Base-by-base conservation (phyloP, 2,888 invertebrate genomes). In the Cylindroiulus punctatus region DNA sequence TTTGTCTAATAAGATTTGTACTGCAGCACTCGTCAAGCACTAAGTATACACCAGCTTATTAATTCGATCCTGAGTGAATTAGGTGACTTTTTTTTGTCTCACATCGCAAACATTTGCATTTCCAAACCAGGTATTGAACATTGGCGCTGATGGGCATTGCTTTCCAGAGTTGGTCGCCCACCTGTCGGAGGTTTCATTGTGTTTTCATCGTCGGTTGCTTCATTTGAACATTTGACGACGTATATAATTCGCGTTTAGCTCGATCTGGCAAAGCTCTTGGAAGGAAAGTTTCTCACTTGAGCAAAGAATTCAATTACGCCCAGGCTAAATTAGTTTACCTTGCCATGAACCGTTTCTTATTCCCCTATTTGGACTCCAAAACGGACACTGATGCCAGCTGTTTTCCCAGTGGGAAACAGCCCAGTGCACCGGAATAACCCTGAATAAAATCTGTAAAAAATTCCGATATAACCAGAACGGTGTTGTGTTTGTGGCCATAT, bases 221-320 rank as follows among this genome's bases (percentile, higher is more conserved):
- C 76, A 76, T 76, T 76, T 76, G 76, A 76, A 30, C 30, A 76
- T 76, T 76, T 30, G 30, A 76, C 76, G 26, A 30, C 76, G 76
- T 76, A 76, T 76, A 76, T 76, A 76, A 76, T 76, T 76, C 76
- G 76, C 22, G 76, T 76, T 76, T 76, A 76, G 76, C 30, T 76
- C 76, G 30, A 76, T 76, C 76, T 76, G 76, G 76, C 76, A 76
- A 76, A 76, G 76, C 76, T 30, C 30, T 76, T 76, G 10, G 14
- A 76, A 76, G 30, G 76, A 14, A 30, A 76, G 76, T 76, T 76
- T 76, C 76, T 76, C 76, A 76, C 76, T 76, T 76, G 76, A 76
- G 76, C 76, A 76, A 76, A 76, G 76, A 76, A 76, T 76, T 76
- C 76, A 76, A 76, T 76, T 76, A 76, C 76, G 76, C 76, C 76